phyloP scores from a whole-genome alignment of 2,113 vertebrate species.

The Crypturellus undulatus region DNA sequence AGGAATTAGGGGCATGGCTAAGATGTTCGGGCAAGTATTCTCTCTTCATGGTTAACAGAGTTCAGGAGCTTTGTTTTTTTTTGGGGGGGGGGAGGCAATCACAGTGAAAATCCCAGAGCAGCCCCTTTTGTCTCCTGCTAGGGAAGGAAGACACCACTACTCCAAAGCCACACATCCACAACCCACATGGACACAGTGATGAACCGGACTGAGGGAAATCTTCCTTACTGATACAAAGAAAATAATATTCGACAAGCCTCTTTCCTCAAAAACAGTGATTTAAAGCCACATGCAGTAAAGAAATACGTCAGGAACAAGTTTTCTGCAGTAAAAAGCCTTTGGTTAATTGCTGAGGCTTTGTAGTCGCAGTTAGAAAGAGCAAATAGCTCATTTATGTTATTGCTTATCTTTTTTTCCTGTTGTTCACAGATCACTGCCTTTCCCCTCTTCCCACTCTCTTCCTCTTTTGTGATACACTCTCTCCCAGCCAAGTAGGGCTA shows the following conservation, averaged over 20 bases:
- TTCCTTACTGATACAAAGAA: not conserved
- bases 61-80: not conserved
- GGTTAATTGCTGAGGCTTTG: not conserved
- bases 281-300: not conserved
- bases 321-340: not conserved
- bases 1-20: not conserved
- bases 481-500: slow-evolving; percentile 41
- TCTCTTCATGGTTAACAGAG: not conserved
- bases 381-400: slow-evolving; percentile 28
- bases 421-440: slow-evolving; percentile 22
- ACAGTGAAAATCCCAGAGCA: not conserved
- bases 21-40: not conserved
- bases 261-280: not conserved
- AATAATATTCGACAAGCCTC: not conserved
- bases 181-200: not conserved
- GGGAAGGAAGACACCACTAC: not conserved
- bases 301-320: not conserved
- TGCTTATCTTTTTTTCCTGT: not conserved
- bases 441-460: not conserved
- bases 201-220: not conserved
- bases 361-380: not conserved
- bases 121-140: not conserved
- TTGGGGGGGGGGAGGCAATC: not conserved
- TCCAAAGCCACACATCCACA: not conserved
- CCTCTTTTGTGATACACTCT: not conserved